phyloP scores from a whole-genome alignment of 2,113 vertebrate genomes.

The Eclectus roratus region DNA sequence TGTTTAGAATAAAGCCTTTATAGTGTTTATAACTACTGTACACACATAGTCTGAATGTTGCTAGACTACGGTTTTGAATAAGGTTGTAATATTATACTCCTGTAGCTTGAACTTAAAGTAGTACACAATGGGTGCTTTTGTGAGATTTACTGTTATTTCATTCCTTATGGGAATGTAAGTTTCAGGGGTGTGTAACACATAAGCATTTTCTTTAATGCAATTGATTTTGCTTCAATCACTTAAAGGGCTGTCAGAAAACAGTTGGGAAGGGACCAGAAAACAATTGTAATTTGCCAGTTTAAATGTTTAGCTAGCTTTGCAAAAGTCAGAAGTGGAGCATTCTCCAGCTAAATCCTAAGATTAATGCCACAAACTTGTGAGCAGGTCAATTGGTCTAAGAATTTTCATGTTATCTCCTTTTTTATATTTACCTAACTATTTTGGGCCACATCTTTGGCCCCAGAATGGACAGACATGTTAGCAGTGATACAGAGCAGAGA shows the following conservation, averaged over 20 bases:
- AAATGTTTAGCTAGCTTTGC: conserved; percentile 44
- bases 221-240: conserved; percentile 25
- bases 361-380: neutral
- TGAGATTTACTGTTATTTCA: conserved; percentile 56
- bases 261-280: conserved; percentile 39
- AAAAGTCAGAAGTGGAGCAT: neutral
- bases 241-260: conserved; percentile 37
- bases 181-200: neutral
- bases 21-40: conserved; percentile 54
- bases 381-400: neutral
- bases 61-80: conserved; percentile 36
- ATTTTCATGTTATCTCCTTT: neutral
- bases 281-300: conserved; percentile 37
- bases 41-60: conserved; percentile 24
- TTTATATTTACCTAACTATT: neutral
- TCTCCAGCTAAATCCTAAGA: conserved; percentile 4
- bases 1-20: conserved; percentile 49
- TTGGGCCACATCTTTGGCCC: neutral
- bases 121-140: conserved; percentile 38
- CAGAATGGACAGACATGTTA: neutral
- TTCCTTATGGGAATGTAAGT: neutral
- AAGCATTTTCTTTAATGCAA: conserved; percentile 35
- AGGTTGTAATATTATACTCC: conserved; percentile 40
- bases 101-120: conserved; percentile 35
- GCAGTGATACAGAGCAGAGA: neutral